phyloP scores from a whole-genome alignment of 2,888 invertebrate species.

The Drosophila dives region DNA sequence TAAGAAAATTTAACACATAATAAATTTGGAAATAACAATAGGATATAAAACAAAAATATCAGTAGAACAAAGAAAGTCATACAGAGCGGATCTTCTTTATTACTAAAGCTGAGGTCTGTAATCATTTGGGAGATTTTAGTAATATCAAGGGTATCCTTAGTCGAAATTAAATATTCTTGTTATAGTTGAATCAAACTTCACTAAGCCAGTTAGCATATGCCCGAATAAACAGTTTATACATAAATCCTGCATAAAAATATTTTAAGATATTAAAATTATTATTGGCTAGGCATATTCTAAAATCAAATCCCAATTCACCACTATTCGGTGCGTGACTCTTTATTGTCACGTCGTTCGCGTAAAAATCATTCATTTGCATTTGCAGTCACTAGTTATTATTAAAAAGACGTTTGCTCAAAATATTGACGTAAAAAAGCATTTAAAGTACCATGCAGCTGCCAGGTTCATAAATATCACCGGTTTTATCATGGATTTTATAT shows the following conservation, averaged over 20 bases:
- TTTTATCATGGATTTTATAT: background rate
- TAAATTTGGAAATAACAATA: background rate
- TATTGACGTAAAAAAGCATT: conserved; percentile 41
- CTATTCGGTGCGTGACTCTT: background rate
- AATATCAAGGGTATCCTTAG: background rate
- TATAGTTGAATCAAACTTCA: background rate
- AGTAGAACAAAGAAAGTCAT: background rate
- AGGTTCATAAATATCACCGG: conserved; percentile 6
- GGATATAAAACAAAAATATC: background rate
- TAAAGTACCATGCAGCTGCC: conserved; percentile 18
- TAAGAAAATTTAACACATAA: no score
- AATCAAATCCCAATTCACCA: background rate
- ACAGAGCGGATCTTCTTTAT: background rate
- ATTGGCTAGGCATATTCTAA: background rate
- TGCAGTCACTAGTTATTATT: conserved; percentile 55
- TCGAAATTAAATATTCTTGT: background rate
- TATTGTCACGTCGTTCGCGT: conserved; percentile 54
- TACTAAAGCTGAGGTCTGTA: background rate
- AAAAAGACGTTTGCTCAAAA: conserved; percentile 38
- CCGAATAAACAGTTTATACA: background rate
- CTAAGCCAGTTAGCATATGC: background rate
- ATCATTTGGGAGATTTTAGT: background rate
- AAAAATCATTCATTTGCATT: conserved; percentile 60
- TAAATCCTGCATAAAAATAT: background rate
- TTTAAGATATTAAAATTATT: background rate